phyloP scores from a whole-genome alignment of 2,888 invertebrate genomes.

The Brachyptera putata region DNA sequence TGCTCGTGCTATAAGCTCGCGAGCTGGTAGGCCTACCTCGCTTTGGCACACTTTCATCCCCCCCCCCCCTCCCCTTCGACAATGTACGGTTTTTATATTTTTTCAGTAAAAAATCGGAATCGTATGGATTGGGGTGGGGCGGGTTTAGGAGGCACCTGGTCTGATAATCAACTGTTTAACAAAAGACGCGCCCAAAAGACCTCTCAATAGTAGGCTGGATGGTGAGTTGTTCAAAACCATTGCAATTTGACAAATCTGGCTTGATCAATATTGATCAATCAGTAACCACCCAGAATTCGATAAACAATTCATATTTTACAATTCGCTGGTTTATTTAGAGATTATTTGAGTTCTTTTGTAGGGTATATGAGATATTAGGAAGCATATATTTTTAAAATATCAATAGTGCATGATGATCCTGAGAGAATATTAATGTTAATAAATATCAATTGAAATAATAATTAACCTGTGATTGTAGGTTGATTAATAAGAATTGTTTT shows the following conservation, averaged over 20 bases:
- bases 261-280: conserved; percentile 4
- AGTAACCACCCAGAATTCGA: not conserved
- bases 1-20: conserved; percentile 10
- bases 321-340: too few relatives aligned
- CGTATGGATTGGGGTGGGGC: conserved; percentile 18
- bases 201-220: conserved; percentile 15
- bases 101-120: conserved; percentile 18
- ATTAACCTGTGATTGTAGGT: too few relatives aligned
- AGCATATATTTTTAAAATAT: too few relatives aligned
- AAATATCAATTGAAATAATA: too few relatives aligned
- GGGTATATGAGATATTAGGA: too few relatives aligned
- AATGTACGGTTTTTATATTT: conserved; percentile 7
- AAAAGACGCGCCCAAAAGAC: conserved; percentile 14
- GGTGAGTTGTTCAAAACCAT: conserved; percentile 6
- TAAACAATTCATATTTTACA: not conserved
- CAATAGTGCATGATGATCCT: too few relatives aligned
- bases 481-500: too few relatives aligned
- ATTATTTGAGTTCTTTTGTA: too few relatives aligned
- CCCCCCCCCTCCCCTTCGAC: not conserved
- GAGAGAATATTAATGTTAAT: too few relatives aligned
- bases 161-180: conserved; percentile 16
- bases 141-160: conserved; percentile 13
- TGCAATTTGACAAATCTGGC: not conserved
- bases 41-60: conserved; percentile 14
- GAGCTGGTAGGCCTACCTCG: not conserved